phyloP scores from a whole-genome alignment of 2,113 vertebrate species.

The Nyctibius bracteatus region DNA sequence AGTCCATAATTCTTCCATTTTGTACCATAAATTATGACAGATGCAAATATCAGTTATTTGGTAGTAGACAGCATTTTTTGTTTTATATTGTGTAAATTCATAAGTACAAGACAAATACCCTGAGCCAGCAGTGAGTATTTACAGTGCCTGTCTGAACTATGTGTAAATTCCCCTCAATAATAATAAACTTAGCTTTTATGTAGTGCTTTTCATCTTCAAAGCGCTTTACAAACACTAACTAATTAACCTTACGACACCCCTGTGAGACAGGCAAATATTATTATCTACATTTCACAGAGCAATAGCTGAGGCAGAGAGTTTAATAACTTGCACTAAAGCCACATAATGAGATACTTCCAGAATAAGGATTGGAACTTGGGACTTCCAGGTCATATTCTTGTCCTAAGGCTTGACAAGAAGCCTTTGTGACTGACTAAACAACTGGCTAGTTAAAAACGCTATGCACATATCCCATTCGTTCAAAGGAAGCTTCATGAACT shows the following conservation, averaged over 20 bases:
- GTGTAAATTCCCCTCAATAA: neutral
- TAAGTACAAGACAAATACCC: neutral
- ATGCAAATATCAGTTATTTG: neutral
- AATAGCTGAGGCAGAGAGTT: neutral
- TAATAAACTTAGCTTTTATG: constrained; percentile 25
- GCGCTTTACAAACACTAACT: constrained; percentile 10
- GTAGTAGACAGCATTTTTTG: constrained; percentile 7
- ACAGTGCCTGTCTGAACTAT: constrained; percentile 8
- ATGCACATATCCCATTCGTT: neutral
- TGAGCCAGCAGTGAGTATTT: constrained; percentile 5
- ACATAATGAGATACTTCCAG: neutral
- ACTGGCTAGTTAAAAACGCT: neutral
- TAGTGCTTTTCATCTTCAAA: constrained; percentile 31
- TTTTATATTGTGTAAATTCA: constrained; percentile 27
- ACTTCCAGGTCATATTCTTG: neutral
- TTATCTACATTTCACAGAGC: constrained; percentile 25
- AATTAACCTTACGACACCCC: constrained; percentile 30
- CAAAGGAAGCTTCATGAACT: neutral
- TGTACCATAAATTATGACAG: neutral
- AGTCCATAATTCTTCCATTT: neutral
- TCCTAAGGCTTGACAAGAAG: neutral
- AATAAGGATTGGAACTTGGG: neutral
- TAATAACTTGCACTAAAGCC: neutral
- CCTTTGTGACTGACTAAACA: neutral
- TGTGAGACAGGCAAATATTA: neutral